Percentiles rank a stretch among this genome's conserved stretches.
These are phyloP conservation scores for Fopius arisanus DNA, from an alignment of 1,140 invertebrate species.

Conservation along the genomic window DNA sequence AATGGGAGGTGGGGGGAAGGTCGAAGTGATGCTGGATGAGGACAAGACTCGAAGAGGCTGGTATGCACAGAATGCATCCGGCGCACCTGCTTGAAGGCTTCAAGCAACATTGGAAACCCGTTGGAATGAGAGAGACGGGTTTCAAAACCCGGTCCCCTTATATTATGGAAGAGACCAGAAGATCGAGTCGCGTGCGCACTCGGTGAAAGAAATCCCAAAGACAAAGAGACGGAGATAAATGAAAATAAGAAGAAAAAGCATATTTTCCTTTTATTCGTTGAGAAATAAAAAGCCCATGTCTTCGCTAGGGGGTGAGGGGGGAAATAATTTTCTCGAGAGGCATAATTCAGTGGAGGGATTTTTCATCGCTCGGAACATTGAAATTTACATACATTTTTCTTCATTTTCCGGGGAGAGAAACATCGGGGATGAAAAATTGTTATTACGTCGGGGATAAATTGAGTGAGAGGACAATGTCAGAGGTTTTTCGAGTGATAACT, in stretches of 20 bases:
- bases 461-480: too few species aligned
- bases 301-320: not conserved
- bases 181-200: not conserved
- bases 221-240: constrained; percentile 3
- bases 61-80: constrained; percentile 32
- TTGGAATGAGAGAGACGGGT: not conserved
- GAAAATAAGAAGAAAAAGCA: not conserved
- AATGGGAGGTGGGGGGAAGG: constrained; percentile 17
- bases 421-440: too few species aligned
- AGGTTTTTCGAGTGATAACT: too few species aligned
- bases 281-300: not conserved
- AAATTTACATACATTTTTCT: too few species aligned
- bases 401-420: too few species aligned
- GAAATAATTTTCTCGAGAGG: not conserved
- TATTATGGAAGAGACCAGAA: constrained; percentile 1
- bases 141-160: constrained; percentile 1
- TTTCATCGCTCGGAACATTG: not conserved
- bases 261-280: not conserved
- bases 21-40: constrained; percentile 27
- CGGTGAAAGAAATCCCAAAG: constrained; percentile 1
- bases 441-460: too few species aligned
- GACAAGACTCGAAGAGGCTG: constrained; percentile 2
- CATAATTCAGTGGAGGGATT: not conserved
- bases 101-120: constrained; percentile 5
- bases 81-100: constrained; percentile 26